Base-by-base conservation (phyloP, 2,888 invertebrate species). In the Vanessa cardui region DNA sequence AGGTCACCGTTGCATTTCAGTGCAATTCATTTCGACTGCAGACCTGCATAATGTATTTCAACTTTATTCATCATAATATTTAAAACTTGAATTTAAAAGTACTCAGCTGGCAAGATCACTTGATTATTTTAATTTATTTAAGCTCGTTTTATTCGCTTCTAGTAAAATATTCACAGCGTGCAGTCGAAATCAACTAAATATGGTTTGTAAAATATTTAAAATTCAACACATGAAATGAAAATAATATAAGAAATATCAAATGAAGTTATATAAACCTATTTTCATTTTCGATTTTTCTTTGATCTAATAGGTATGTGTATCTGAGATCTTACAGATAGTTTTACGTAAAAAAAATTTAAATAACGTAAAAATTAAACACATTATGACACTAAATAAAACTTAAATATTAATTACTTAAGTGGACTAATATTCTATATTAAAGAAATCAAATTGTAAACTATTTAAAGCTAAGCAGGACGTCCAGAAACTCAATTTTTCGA, bases 381-480 rank as follows among this genome's bases (percentile, higher is more conserved):
- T 64, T 67, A 69, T 69, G 62, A 72, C 64, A 72, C 71, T 72
- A 72, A 69, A 71, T 71, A 71, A 72, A 72, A 70, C 68, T 71
- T 74, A 74, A 72, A 73, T 70, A 70, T 70, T 75, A 76, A 74
- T 72, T 65, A 72, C 76, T 74, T 76, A 76, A 72, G 70, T 71
- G 72, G 75, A 74, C 73, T 72, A 73, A 69, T 72, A 70, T 69
- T 74, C 72, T 73, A 76, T 70, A 70, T 67, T 72, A 68, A 74
- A 67, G 71, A 81, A 78, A 78, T 74, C 75, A 74, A 78, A 75
- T 76, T 81, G 84, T 83, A 83, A 83, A 84, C 81, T 86, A 89
- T 87, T 90, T 91, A 91, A 90, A 91, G 91, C 91, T 91, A 87
- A 85, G 83, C 87, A 85, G 89, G 89, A 90, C 89, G 88, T 82